Evolutionary conservation across 2,888 invertebrate species (phyloP).

Genomic region (Pelosia muscerda): DNA sequence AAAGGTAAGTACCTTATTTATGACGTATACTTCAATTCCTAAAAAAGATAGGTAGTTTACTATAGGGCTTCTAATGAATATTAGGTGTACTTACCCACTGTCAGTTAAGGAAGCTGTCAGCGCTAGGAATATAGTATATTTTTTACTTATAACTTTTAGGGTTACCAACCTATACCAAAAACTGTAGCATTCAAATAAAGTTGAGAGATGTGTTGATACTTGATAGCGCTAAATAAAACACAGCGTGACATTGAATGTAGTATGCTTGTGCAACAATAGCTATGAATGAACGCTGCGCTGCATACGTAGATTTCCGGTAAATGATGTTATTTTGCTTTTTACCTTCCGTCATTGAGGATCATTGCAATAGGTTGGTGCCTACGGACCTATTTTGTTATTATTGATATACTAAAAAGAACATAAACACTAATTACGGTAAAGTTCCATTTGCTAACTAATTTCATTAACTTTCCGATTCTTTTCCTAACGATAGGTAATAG

Average conservation of each 20-base stretch:
- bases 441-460: no score
- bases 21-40: background rate
- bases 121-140: no score
- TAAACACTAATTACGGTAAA: no score
- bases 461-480: no score
- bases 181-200: constrained; percentile 22
- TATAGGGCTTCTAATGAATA: background rate
- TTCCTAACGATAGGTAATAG: no score
- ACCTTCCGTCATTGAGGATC: constrained; percentile 76
- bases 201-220: constrained; percentile 44
- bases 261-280: constrained; percentile 76
- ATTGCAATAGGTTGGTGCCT: constrained; percentile 35
- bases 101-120: background rate
- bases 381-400: background rate
- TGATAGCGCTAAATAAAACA: constrained; percentile 49
- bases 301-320: constrained; percentile 72
- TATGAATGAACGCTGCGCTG: constrained; percentile 74
- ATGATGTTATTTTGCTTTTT: constrained; percentile 76
- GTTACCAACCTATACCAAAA: background rate
- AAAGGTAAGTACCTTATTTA: no score
- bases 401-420: no score
- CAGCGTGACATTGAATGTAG: constrained; percentile 78
- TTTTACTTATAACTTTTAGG: background rate
- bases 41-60: background rate
- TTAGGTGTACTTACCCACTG: background rate